These are phyloP conservation scores for Collichthys lucidus DNA, from an alignment of 2,113 vertebrate species.

Conservation along the genomic window DNA sequence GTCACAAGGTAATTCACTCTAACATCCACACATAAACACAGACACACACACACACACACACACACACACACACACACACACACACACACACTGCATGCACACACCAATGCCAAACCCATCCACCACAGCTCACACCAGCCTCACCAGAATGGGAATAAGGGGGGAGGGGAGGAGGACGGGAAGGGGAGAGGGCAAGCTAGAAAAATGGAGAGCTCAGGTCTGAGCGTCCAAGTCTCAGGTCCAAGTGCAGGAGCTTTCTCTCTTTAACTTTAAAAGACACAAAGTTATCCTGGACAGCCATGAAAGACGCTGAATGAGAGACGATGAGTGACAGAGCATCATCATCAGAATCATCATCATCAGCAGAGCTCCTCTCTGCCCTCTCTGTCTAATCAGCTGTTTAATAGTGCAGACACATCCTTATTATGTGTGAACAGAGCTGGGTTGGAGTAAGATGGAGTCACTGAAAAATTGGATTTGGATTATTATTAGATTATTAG, in stretches of 20 bases:
- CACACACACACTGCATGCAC: not conserved
- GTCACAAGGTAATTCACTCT: not conserved
- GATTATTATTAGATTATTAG: no score
- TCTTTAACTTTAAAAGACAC: not conserved
- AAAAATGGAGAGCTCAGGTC: not conserved
- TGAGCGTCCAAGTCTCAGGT: not conserved
- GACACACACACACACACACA: not conserved
- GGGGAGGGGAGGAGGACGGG: not conserved
- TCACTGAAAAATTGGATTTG: not conserved
- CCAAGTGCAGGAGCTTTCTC: not conserved
- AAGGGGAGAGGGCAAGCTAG: not conserved
- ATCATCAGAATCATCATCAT: constrained; percentile 41
- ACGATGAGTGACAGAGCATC: constrained; percentile 24
- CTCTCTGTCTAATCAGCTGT: constrained; percentile 62
- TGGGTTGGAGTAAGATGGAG: constrained; percentile 3
- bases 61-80: not conserved
- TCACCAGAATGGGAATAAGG: constrained; percentile 43
- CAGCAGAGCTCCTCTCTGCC: constrained; percentile 7
- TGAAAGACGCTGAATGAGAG: constrained; percentile 9
- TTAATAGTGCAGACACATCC: constrained; percentile 65
- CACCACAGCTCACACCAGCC: constrained; percentile 44
- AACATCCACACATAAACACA: not conserved
- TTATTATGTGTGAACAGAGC: constrained; percentile 46
- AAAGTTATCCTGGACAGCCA: not conserved
- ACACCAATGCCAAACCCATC: constrained; percentile 31